Percentiles rank a stretch among this genome's conserved stretches.
Conservation (phyloP, 2,113 vertebrate species). For the Ibidorhyncha struthersii region DNA sequence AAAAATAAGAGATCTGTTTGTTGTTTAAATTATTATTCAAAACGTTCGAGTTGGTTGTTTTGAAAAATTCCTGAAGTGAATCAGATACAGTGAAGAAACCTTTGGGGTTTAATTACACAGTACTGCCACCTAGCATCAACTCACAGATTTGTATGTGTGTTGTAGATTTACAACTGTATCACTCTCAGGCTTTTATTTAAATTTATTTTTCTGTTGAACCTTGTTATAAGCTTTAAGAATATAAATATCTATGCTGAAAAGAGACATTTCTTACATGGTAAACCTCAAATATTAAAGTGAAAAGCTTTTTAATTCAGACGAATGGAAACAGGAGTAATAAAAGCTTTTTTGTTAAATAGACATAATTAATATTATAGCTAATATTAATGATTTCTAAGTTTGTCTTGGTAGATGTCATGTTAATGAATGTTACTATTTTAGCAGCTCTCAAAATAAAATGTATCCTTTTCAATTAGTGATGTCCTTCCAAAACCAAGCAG, state of each 20-base stretch:
- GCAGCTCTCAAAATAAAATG: neutral
- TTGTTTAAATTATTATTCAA: conserved; percentile 49
- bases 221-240: neutral
- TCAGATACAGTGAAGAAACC: neutral
- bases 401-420: neutral
- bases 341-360: neutral
- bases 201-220: neutral
- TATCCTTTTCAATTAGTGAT: neutral
- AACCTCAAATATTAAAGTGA: neutral
- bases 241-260: neutral
- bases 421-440: neutral
- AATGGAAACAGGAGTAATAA: neutral
- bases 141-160: neutral
- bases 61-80: neutral
- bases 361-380: conserved; percentile 17
- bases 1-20: neutral
- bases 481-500: neutral
- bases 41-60: neutral
- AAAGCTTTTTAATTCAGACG: conserved; percentile 17
- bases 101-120: conserved; percentile 68
- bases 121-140: conserved; percentile 80
- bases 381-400: conserved; percentile 29
- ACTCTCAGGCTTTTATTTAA: neutral
- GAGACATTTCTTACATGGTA: neutral
- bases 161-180: neutral